Evolutionary conservation across 2,113 vertebrate genomes (phyloP).

Genomic region (Brachyhypopomus occidentalis): DNA sequence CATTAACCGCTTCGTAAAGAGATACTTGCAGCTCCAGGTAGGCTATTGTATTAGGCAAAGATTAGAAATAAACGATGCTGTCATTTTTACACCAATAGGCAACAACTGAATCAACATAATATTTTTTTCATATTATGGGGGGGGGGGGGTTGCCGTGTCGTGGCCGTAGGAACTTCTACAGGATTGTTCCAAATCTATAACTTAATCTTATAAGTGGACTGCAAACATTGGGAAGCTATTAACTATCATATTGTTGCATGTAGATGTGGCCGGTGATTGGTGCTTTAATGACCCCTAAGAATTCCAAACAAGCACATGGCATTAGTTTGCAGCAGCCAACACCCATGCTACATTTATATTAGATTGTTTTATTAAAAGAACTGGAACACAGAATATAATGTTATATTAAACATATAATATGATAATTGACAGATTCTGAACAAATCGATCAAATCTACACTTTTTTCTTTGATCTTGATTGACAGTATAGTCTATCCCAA

Average conservation of each 20-base stretch:
- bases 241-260: background rate
- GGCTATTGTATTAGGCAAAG: background rate
- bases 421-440: too few relatives aligned
- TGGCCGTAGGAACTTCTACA: slow-evolving; percentile 59
- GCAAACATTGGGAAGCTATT: background rate
- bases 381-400: background rate
- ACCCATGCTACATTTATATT: slow-evolving; percentile 9
- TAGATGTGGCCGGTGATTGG: background rate
- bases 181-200: background rate
- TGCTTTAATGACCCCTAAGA: slow-evolving; percentile 27
- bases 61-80: background rate
- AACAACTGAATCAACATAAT: background rate
- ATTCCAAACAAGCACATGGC: slow-evolving; percentile 35
- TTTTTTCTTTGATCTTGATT: too few relatives aligned
- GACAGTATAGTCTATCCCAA: background rate
- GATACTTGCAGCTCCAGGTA: slow-evolving; percentile 73
- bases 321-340: slow-evolving; percentile 31
- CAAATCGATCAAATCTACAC: too few relatives aligned
- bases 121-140: too few relatives aligned
- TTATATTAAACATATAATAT: too few relatives aligned
- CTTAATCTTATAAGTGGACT: background rate
- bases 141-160: too few relatives aligned
- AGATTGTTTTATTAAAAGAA: too few relatives aligned
- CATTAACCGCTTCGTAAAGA: slow-evolving; percentile 49
- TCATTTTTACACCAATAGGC: background rate